Evolutionary conservation across 2,113 vertebrate species (phyloP).

Genomic region (Siniperca knerii): DNA sequence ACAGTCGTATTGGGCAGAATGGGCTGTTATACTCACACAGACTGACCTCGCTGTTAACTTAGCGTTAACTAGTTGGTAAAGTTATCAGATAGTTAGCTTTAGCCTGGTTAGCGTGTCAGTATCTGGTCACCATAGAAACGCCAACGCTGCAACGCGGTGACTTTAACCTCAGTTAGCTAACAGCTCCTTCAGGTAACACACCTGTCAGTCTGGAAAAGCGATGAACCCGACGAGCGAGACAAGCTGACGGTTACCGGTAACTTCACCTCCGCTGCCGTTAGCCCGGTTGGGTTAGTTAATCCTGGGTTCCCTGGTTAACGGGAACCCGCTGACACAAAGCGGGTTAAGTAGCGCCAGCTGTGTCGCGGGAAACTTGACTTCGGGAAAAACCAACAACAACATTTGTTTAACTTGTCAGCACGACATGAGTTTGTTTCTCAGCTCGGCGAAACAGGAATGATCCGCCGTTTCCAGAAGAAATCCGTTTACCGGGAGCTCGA

Average conservation of each 20-base stretch:
- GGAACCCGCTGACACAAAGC: neutral
- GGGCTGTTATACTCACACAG: neutral
- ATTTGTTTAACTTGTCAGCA: neutral
- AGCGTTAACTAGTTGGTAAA: neutral
- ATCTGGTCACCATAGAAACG: conserved; percentile 1
- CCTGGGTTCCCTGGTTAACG: conserved; percentile 23
- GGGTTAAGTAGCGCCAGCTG: too few species aligned
- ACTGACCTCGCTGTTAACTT: neutral
- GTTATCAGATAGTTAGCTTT: neutral
- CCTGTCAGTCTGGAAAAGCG: too few species aligned
- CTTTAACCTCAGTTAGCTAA: neutral
- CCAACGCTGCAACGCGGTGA: too few species aligned
- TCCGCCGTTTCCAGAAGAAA: too few species aligned
- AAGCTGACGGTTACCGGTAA: neutral
- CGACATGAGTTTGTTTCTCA: neutral
- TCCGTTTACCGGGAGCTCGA: neutral
- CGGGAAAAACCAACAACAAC: neutral
- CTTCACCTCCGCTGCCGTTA: neutral
- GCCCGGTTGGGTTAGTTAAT: neutral
- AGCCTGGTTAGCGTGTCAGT: neutral
- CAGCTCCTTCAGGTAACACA: neutral
- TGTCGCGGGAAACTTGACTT: too few species aligned
- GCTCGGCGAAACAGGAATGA: neutral
- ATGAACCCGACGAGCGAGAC: neutral
- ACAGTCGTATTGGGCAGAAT: neutral